A percentile compares a stretch with the other conserved stretches of the same genome.
phyloP scores from a whole-genome alignment of 2,888 invertebrate species.

The Lacanobia oleracea region DNA sequence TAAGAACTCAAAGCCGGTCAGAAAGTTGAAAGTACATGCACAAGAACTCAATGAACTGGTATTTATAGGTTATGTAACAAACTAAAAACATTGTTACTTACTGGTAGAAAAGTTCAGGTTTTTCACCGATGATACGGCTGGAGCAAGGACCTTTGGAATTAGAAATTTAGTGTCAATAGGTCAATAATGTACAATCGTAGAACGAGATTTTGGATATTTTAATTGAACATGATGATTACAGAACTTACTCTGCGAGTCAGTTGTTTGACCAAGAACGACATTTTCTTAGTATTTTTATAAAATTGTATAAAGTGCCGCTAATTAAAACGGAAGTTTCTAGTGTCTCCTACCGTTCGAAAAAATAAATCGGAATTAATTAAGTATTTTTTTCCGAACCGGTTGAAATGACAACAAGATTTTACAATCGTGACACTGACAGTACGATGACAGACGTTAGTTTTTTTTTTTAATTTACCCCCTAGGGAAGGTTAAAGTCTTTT shows the following conservation, averaged over 20 bases:
- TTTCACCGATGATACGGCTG: slow-evolving; percentile 74
- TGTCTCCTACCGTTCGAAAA: slow-evolving; percentile 13
- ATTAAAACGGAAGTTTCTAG: background rate
- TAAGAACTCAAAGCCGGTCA: background rate
- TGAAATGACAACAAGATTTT: slow-evolving; percentile 12
- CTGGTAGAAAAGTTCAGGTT: slow-evolving; percentile 81
- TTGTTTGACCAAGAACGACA: slow-evolving; percentile 81
- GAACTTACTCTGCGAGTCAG: slow-evolving; percentile 78
- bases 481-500: no score
- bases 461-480: no score
- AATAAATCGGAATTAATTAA: no score
- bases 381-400: background rate
- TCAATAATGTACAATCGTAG: background rate
- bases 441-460: background rate
- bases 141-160: slow-evolving; percentile 74
- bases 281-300: slow-evolving; percentile 49
- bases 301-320: background rate
- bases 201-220: background rate
- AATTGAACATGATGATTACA: background rate
- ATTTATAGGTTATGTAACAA: slow-evolving; percentile 68
- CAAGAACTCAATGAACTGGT: background rate
- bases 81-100: slow-evolving; percentile 72
- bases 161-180: slow-evolving; percentile 26
- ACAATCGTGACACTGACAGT: background rate
- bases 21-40: background rate